These are phyloP conservation scores for Boleophthalmus pectinirostris DNA, from an alignment of 2,113 vertebrate species.

Conservation along the genomic window DNA sequence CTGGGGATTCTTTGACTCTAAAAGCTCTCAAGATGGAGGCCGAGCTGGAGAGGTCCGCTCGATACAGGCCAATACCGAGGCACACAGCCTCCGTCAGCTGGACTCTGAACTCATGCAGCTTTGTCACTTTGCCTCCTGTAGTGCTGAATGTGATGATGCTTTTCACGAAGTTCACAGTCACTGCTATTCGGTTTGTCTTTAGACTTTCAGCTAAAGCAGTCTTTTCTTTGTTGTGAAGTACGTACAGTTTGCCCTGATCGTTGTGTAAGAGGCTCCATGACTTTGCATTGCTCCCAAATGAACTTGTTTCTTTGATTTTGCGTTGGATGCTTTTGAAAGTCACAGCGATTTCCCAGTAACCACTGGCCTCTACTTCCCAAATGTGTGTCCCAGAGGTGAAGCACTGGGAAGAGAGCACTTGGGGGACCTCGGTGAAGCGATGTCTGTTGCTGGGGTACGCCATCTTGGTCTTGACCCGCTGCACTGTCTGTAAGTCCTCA, in stretches of 20 bases:
- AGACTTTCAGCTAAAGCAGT: background rate
- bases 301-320: slow-evolving; percentile 19
- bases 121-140: background rate
- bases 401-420: slow-evolving; percentile 53
- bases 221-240: slow-evolving; percentile 30
- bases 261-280: slow-evolving; percentile 62
- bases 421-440: slow-evolving; percentile 43
- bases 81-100: slow-evolving; percentile 51
- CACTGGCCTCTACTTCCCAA: slow-evolving; percentile 57
- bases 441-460: slow-evolving; percentile 1
- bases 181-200: slow-evolving; percentile 36
- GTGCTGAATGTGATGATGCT: slow-evolving; percentile 48
- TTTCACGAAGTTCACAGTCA: slow-evolving; percentile 43
- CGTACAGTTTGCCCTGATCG: slow-evolving; percentile 30
- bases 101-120: slow-evolving; percentile 40
- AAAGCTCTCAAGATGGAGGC: slow-evolving; percentile 41
- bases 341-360: slow-evolving; percentile 57
- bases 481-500: slow-evolving; percentile 39
- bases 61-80: slow-evolving; percentile 52
- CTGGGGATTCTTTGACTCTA: slow-evolving; percentile 15
- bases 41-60: slow-evolving; percentile 36
- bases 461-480: slow-evolving; percentile 25
- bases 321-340: slow-evolving; percentile 47
- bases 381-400: slow-evolving; percentile 40
- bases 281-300: slow-evolving; percentile 35